Evolutionary conservation across 2,888 invertebrate species (phyloP).

Genomic region (Cheilosia pagana): DNA sequence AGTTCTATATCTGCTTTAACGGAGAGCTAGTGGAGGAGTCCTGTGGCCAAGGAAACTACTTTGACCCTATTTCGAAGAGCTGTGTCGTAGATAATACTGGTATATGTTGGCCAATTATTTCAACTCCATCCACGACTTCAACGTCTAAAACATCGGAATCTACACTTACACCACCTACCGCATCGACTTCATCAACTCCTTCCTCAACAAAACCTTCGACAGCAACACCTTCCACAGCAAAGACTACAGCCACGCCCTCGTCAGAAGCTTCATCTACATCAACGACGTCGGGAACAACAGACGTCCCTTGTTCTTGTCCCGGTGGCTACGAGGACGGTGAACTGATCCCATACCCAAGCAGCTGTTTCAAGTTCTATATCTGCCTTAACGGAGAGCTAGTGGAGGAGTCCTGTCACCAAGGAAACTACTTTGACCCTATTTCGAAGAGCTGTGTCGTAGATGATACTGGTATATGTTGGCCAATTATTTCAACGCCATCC

Average conservation of each 20-base stretch:
- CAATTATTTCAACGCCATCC: neutral
- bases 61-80: conserved; percentile 55
- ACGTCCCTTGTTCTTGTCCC: conserved; percentile 74
- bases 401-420: conserved; percentile 76
- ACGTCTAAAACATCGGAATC: too few relatives aligned
- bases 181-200: neutral
- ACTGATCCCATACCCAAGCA: conserved; percentile 75
- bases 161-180: neutral
- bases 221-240: conserved; percentile 8
- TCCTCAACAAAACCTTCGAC: neutral
- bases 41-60: conserved; percentile 76
- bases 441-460: conserved; percentile 76
- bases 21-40: conserved; percentile 74
- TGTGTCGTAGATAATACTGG: conserved; percentile 37
- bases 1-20: conserved; percentile 78
- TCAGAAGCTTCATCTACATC: neutral
- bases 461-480: conserved; percentile 37
- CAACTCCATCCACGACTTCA: neutral
- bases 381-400: conserved; percentile 77
- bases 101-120: conserved; percentile 46
- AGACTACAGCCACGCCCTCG: neutral
- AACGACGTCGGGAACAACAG: neutral
- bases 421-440: conserved; percentile 76
- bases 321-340: conserved; percentile 77
- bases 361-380: conserved; percentile 78